Conservation (phyloP, 2,113 vertebrate genomes). For the Ardeotis arabs region DNA sequence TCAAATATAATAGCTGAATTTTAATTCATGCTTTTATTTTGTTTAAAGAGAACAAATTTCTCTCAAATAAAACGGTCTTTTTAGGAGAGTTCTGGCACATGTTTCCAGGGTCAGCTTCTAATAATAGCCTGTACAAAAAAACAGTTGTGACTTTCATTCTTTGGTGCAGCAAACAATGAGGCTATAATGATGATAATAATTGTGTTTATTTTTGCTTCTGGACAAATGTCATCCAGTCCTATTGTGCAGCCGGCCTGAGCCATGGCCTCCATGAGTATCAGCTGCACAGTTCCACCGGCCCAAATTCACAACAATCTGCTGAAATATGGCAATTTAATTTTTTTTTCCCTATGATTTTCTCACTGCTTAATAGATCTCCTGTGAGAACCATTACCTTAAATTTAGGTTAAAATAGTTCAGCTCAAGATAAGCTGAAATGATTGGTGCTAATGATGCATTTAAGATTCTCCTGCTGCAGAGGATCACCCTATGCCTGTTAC, state of each 20-base stretch:
- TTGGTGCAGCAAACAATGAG: not conserved
- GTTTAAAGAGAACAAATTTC: not conserved
- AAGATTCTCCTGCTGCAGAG: not conserved
- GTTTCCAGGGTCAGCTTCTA: constrained; percentile 21
- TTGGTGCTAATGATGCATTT: not conserved
- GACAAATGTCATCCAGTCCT: not conserved
- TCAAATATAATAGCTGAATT: not conserved
- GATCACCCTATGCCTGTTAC: not conserved
- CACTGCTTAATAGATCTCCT: not conserved
- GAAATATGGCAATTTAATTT: not conserved
- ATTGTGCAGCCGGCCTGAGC: not conserved
- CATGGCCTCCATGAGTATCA: not conserved
- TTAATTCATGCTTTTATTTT: constrained; percentile 26
- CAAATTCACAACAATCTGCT: not conserved
- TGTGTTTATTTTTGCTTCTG: constrained; percentile 49
- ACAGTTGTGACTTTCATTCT: constrained; percentile 4
- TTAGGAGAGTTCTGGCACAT: not conserved
- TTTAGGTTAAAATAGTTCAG: not conserved
- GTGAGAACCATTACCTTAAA: not conserved
- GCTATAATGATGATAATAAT: constrained; percentile 3
- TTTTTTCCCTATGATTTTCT: not conserved
- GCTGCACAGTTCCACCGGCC: not conserved
- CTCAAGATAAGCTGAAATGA: not conserved
- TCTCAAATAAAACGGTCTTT: not conserved
- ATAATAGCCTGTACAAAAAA: not conserved